phyloP scores from a whole-genome alignment of 2,113 vertebrate species.

The Aldabrachelys gigantea region DNA sequence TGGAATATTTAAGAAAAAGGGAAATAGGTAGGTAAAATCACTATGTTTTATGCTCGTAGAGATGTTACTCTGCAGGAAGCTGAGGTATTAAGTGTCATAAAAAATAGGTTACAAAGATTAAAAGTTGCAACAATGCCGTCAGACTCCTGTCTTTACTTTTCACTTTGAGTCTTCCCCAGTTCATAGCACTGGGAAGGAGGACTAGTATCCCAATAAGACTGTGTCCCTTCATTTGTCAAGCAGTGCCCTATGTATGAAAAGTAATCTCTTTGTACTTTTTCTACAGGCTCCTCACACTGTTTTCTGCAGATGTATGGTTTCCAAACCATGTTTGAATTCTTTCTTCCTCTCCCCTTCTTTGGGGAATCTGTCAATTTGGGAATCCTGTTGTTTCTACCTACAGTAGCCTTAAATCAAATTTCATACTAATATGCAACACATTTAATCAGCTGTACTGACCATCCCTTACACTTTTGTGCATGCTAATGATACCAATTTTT shows the following conservation, averaged over 20 bases:
- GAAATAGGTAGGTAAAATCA: neutral
- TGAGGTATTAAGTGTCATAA: neutral
- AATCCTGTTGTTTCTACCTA: neutral
- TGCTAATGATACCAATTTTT: neutral
- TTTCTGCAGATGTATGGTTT: neutral
- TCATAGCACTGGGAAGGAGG: neutral
- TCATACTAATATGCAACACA: neutral
- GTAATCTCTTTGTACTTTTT: neutral
- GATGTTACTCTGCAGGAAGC: neutral
- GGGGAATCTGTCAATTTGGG: neutral
- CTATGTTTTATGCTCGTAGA: neutral
- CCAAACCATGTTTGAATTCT: neutral
- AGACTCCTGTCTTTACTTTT: neutral
- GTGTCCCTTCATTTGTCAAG: neutral
- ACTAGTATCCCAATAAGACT: neutral
- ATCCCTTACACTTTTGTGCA: neutral
- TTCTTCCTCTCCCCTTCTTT: neutral
- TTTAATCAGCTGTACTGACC: neutral
- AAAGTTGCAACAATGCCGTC: rapidly evolving
- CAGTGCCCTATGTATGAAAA: slow-evolving; percentile 8
- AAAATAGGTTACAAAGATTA: neutral
- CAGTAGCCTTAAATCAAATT: neutral
- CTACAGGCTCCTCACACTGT: neutral
- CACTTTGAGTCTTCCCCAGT: neutral
- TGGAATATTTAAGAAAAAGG: neutral